Conservation (phyloP, 1,140 invertebrate genomes). For the Heliconius hermathena region DNA sequence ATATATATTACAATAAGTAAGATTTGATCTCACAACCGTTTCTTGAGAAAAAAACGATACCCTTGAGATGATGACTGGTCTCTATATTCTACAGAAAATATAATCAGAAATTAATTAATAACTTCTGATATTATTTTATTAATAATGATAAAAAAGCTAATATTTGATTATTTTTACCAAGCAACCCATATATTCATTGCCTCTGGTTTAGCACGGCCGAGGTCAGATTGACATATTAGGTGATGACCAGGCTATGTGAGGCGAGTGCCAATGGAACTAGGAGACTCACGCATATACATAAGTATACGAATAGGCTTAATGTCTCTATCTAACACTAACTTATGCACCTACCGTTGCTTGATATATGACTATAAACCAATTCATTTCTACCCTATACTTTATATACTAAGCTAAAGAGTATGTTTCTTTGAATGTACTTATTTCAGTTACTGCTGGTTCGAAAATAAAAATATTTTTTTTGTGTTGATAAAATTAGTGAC, state of each 20-base stretch:
- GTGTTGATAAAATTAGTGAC: too few relatives aligned
- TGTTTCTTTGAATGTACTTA: too few relatives aligned
- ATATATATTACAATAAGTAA: too few relatives aligned
- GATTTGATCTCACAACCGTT: too few relatives aligned
- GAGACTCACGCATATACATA: background rate
- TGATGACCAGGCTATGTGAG: slow-evolving; percentile 41
- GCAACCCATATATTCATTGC: background rate
- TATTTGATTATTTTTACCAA: background rate
- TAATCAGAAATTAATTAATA: too few relatives aligned
- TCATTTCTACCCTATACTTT: too few relatives aligned
- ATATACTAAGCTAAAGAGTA: too few relatives aligned
- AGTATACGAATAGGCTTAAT: slow-evolving; percentile 13
- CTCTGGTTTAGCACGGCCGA: slow-evolving; percentile 19
- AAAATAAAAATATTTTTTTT: too few relatives aligned
- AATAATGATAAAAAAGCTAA: background rate
- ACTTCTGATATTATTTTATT: background rate
- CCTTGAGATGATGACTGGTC: too few relatives aligned
- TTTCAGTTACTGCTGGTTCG: too few relatives aligned
- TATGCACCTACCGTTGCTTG: background rate
- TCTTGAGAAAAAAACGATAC: too few relatives aligned
- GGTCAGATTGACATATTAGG: slow-evolving; percentile 41
- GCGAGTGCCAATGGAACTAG: slow-evolving; percentile 37
- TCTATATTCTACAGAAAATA: too few relatives aligned
- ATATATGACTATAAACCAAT: background rate
- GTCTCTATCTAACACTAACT: slow-evolving; percentile 17